Evolutionary conservation across 2,888 invertebrate species (phyloP).

Genomic region (Trissolcus brochymenae): DNA sequence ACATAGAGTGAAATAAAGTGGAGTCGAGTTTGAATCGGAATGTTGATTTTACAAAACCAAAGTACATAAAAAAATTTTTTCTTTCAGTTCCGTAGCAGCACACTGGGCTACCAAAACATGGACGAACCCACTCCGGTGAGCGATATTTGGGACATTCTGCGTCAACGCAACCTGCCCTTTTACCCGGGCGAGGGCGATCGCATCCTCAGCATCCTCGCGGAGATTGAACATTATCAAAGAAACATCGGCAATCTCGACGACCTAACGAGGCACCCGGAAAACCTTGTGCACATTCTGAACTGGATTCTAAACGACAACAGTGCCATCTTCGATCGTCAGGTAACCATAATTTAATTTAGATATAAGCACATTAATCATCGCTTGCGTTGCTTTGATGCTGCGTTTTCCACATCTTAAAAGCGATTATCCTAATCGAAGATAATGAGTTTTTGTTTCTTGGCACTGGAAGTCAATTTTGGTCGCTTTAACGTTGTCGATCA

Average conservation of each 20-base stretch:
- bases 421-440: too few relatives aligned
- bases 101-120: conserved; percentile 82
- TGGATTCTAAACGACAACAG: conserved; percentile 82
- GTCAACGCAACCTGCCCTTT: conserved; percentile 76
- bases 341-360: conserved; percentile 65
- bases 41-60: conserved; percentile 33
- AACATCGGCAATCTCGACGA: conserved; percentile 75
- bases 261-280: conserved; percentile 78
- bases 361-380: too few relatives aligned
- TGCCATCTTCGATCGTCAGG: conserved; percentile 85
- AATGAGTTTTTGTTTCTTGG: too few relatives aligned
- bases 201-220: conserved; percentile 79
- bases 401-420: too few relatives aligned
- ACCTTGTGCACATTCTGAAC: conserved; percentile 81
- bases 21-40: not conserved
- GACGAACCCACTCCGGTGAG: conserved; percentile 79
- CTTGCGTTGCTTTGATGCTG: too few relatives aligned
- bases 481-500: too few relatives aligned
- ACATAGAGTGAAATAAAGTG: not conserved
- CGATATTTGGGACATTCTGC: conserved; percentile 79
- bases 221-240: conserved; percentile 79
- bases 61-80: not conserved
- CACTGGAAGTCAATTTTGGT: too few relatives aligned
- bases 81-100: conserved; percentile 78
- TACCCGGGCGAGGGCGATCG: conserved; percentile 83